A percentile compares a stretch with the other conserved stretches of the same genome.
phyloP scores from a whole-genome alignment of 2,888 invertebrate species.

The Caenorhabditis imperialis region DNA sequence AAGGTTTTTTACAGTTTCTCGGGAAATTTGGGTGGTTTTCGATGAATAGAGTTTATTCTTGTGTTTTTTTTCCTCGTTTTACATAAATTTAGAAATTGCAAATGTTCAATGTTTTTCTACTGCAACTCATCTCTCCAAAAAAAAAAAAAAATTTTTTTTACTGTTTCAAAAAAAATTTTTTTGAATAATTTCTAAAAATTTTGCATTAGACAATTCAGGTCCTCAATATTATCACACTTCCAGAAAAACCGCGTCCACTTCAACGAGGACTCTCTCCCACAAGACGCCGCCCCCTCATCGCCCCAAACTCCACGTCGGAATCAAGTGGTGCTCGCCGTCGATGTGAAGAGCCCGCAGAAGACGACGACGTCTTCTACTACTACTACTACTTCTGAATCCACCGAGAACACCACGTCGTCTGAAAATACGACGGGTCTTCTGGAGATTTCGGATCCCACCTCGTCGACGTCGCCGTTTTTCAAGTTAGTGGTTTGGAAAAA shows the following conservation, averaged over 20 bases:
- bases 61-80: too few relatives aligned
- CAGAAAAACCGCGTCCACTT: constrained; percentile 51
- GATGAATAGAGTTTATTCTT: too few relatives aligned
- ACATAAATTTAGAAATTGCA: too few relatives aligned
- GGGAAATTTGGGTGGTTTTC: too few relatives aligned
- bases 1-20: constrained; percentile 16
- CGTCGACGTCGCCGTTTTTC: constrained; percentile 11
- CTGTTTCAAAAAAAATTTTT: too few relatives aligned
- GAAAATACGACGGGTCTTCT: neutral
- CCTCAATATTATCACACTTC: neutral
- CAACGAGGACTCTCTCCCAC: constrained; percentile 25
- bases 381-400: neutral
- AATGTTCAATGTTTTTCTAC: too few relatives aligned
- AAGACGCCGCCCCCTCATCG: neutral
- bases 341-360: constrained; percentile 8
- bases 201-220: too few relatives aligned
- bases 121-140: too few relatives aligned
- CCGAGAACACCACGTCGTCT: neutral
- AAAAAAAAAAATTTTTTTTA: too few relatives aligned
- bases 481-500: too few relatives aligned
- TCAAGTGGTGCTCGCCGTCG: constrained; percentile 5
- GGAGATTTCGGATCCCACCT: neutral
- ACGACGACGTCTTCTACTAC: neutral
- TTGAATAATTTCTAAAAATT: too few relatives aligned
- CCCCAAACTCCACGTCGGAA: constrained; percentile 5